Conservation (phyloP, 64 coral and sea anemone species). For the Pocillopora damicornis region DNA sequence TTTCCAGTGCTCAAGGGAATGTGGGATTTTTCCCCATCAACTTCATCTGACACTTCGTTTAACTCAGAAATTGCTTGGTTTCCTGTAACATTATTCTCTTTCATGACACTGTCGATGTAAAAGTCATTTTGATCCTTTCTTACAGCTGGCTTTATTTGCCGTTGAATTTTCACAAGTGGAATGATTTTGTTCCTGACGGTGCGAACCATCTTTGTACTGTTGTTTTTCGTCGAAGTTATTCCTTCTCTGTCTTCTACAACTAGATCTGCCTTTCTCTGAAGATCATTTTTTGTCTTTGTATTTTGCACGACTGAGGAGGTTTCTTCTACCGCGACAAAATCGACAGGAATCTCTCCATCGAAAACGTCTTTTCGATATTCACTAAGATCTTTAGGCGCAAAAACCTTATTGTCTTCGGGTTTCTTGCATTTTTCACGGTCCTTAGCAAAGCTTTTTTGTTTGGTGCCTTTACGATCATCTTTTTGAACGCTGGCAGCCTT, state of each 20-base stretch:
- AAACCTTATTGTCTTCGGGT: neutral
- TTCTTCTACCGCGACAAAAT: neutral
- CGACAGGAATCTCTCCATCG: neutral
- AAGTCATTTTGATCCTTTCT: neutral
- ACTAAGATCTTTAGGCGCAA: neutral
- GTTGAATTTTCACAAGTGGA: neutral
- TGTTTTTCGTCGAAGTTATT: too few relatives aligned
- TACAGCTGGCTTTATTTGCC: neutral
- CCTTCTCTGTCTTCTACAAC: neutral
- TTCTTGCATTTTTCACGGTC: neutral
- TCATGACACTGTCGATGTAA: neutral
- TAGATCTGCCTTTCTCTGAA: neutral
- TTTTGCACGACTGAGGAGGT: neutral
- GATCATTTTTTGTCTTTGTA: neutral
- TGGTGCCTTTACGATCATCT: neutral
- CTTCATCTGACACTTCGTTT: neutral
- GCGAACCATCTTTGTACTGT: neutral
- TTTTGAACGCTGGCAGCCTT: neutral
- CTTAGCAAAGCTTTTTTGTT: too few relatives aligned
- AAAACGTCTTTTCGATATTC: neutral
- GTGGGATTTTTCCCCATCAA: neutral
- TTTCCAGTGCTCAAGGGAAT: constrained; percentile 7
- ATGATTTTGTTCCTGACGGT: constrained; percentile 3
- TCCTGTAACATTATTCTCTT: too few relatives aligned
- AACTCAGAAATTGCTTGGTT: neutral